phyloP scores from a whole-genome alignment of 2,113 vertebrate genomes.

The Halcyon senegalensis region DNA sequence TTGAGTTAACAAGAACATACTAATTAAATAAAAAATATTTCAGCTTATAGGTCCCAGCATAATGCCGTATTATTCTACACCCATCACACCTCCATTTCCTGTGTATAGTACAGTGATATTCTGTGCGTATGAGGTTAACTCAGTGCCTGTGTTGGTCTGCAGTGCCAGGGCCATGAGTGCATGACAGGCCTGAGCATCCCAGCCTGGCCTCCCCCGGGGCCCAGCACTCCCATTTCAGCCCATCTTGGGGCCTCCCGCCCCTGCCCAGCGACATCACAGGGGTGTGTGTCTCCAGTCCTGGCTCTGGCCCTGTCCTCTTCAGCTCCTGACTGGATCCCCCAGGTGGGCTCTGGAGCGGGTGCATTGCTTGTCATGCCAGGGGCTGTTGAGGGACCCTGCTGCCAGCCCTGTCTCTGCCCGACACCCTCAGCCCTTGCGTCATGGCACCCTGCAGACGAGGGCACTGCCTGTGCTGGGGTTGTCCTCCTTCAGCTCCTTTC shows the following conservation, averaged over 20 bases:
- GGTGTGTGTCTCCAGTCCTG: not conserved
- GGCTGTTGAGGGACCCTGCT: fast-evolving
- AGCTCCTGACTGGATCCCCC: not conserved
- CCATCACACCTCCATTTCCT: not conserved
- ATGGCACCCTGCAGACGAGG: fast-evolving
- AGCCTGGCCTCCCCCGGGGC: not conserved
- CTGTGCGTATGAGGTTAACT: fast-evolving
- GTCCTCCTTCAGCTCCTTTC: not conserved
- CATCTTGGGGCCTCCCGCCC: fast-evolving
- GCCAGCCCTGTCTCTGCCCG: fast-evolving
- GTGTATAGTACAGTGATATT: not conserved
- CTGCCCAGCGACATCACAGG: fast-evolving
- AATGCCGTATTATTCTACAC: not conserved
- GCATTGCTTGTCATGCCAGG: not conserved
- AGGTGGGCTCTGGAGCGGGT: fast-evolving
- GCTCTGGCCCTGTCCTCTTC: not conserved
- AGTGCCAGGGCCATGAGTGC: not conserved
- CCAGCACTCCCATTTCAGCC: not conserved
- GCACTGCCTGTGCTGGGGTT: not conserved
- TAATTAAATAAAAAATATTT: not conserved
- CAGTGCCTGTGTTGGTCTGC: not conserved
- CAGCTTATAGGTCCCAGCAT: not conserved
- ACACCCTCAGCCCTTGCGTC: fast-evolving
- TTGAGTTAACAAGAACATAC: not conserved
- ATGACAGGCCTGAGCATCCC: too few relatives aligned